Evolutionary conservation across 2,113 vertebrate species (phyloP).

Genomic region (Aptenodytes forsteri): DNA sequence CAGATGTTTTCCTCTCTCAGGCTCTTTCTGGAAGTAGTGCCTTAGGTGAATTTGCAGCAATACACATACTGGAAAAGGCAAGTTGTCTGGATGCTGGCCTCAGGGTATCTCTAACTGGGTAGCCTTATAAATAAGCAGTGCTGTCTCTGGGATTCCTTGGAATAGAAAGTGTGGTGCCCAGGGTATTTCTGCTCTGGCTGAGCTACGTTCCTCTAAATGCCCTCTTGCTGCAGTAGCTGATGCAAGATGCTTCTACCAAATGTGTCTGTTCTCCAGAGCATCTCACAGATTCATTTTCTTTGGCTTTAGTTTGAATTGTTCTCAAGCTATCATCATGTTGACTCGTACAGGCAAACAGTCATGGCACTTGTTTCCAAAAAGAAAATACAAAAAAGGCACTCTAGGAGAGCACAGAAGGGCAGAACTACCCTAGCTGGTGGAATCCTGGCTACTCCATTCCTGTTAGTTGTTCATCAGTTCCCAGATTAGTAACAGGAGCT

Average conservation of each 20-base stretch:
- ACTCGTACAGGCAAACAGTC: background rate
- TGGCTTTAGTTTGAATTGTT: background rate
- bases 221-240: background rate
- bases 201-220: background rate
- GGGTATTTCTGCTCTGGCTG: background rate
- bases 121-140: background rate
- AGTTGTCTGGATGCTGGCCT: background rate
- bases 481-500: background rate
- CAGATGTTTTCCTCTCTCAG: background rate
- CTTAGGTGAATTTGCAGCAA: background rate
- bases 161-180: background rate
- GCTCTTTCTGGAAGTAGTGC: background rate
- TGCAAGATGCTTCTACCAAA: background rate
- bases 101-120: background rate
- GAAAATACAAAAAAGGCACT: background rate
- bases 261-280: background rate
- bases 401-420: background rate
- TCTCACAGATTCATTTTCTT: background rate
- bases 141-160: background rate
- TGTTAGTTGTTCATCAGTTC: background rate
- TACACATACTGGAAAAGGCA: background rate
- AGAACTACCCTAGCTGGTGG: background rate
- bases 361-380: background rate
- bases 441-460: background rate
- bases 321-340: background rate